These are phyloP conservation scores for Rhingia campestris DNA, from an alignment of 2,888 invertebrate genomes.

Conservation along the genomic window DNA sequence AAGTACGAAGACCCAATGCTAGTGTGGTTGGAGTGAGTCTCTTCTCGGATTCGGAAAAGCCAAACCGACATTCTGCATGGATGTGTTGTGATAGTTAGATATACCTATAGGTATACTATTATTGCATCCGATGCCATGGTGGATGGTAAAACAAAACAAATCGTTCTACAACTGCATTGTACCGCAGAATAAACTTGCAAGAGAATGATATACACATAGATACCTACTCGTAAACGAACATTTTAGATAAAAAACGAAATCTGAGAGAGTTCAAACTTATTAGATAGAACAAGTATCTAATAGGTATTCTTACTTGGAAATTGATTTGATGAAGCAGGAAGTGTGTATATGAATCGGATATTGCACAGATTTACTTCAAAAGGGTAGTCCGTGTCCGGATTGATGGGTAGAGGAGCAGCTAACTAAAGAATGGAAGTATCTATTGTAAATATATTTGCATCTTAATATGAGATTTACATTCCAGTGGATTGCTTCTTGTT, in stretches of 20 bases:
- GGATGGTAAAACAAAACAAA: slow-evolving; percentile 3
- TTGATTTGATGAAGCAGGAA: not conserved
- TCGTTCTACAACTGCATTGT: not conserved
- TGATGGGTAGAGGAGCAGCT: no score
- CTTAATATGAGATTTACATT: no score
- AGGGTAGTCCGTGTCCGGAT: no score
- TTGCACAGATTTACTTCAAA: not conserved
- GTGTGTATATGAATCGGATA: not conserved
- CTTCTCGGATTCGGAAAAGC: slow-evolving; percentile 5
- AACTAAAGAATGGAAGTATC: no score
- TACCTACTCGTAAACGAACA: not conserved
- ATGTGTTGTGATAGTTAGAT: not conserved
- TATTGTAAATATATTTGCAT: no score
- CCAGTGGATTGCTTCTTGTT: no score
- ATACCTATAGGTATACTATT: not conserved
- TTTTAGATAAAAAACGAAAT: slow-evolving; percentile 5
- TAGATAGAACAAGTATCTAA: not conserved
- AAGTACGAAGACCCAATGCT: slow-evolving; percentile 49
- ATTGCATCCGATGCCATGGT: slow-evolving; percentile 23
- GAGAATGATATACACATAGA: not conserved
- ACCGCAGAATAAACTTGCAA: slow-evolving; percentile 21
- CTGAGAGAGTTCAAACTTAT: not conserved
- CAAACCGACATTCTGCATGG: slow-evolving; percentile 14
- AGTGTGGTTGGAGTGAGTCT: slow-evolving; percentile 40
- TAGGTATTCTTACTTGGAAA: not conserved